Evolutionary conservation across 2,113 vertebrate species (phyloP).

Genomic region (Illadopsis cleaveri): DNA sequence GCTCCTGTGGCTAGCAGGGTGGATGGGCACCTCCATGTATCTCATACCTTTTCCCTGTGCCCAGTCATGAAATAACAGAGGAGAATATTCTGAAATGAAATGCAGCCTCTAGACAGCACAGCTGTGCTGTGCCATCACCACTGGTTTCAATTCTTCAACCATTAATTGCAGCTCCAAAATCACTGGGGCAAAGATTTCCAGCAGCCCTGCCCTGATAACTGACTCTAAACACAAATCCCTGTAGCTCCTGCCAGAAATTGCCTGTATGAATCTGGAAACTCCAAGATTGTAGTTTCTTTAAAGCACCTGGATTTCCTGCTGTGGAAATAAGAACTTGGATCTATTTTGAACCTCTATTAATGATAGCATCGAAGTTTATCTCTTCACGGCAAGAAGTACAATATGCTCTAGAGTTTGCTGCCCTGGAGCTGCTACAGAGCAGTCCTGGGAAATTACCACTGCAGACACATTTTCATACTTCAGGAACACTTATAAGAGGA

Average conservation of each 20-base stretch:
- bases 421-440: not conserved
- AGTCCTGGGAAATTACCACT: not conserved
- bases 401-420: not conserved
- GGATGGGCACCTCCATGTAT: not conserved
- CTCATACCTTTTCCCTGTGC: not conserved
- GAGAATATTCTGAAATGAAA: not conserved
- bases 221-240: not conserved
- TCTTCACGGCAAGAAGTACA: not conserved
- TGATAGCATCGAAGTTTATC: not conserved
- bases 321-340: not conserved
- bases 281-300: not conserved
- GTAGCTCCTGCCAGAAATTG: not conserved
- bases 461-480: not conserved
- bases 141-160: not conserved
- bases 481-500: not conserved
- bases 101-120: not conserved
- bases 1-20: fast-evolving
- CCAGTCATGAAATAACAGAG: not conserved
- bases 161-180: not conserved
- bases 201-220: not conserved
- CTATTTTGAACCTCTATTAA: not conserved
- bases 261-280: not conserved
- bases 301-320: not conserved
- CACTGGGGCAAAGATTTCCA: not conserved
- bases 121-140: not conserved